phyloP scores from a whole-genome alignment of 2,797 vertebrate species.

The Aratinga solstitialis region DNA sequence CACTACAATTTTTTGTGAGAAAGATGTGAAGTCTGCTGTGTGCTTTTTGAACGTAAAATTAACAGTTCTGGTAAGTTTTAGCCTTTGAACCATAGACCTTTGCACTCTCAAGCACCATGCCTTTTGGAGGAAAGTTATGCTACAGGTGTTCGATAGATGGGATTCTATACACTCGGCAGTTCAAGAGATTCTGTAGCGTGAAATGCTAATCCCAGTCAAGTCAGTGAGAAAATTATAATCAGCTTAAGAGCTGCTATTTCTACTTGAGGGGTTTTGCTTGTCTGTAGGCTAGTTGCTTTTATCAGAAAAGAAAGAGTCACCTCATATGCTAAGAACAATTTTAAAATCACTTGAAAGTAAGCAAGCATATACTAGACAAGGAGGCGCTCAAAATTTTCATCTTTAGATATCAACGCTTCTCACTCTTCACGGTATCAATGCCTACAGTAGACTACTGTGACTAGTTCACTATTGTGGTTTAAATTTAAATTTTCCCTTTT shows the following conservation, averaged over 20 bases:
- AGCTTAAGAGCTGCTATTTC: neutral
- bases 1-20: neutral
- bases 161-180: rapidly evolving
- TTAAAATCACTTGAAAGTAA: neutral
- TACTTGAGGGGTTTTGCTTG: neutral
- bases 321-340: neutral
- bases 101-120: neutral
- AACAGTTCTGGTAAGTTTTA: neutral
- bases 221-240: neutral
- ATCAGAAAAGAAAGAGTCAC: neutral
- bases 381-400: neutral
- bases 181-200: neutral
- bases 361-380: neutral
- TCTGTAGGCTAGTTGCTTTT: neutral
- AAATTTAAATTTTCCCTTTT: neutral
- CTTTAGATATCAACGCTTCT: neutral
- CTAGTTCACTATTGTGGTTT: neutral
- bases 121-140: neutral
- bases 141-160: neutral
- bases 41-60: neutral
- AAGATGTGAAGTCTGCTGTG: neutral
- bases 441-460: neutral
- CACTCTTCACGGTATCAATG: neutral
- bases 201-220: neutral
- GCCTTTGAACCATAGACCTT: neutral